Conservation (phyloP, 2,113 vertebrate species). For the Malurus elegans region DNA sequence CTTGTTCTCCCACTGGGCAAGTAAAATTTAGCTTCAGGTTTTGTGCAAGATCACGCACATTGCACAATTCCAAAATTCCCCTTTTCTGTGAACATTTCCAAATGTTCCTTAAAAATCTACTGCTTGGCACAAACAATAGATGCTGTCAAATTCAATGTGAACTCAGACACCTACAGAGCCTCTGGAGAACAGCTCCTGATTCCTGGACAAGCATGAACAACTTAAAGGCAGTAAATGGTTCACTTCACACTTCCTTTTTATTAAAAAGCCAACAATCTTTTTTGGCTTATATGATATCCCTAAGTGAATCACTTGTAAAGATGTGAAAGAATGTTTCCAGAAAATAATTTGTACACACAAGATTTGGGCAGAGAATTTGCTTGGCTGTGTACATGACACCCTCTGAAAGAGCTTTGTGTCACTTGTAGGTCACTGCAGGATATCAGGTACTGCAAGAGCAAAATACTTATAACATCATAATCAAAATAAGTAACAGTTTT, state of each 20-base stretch:
- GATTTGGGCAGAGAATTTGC: not conserved
- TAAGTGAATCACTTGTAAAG: not conserved
- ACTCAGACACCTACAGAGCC: not conserved
- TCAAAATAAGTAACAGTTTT: not conserved
- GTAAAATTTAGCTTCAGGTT: not conserved
- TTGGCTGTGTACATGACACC: not conserved
- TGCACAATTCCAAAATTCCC: not conserved
- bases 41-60: not conserved
- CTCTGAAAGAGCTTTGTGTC: not conserved
- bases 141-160: not conserved
- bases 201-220: not conserved
- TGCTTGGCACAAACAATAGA: not conserved
- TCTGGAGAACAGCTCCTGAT: constrained; percentile 17
- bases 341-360: not conserved
- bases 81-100: not conserved
- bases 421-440: not conserved
- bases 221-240: constrained; percentile 43
- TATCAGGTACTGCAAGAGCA: not conserved
- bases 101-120: not conserved
- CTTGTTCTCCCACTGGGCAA: not conserved
- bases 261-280: constrained; percentile 9
- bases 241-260: constrained; percentile 47
- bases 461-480: not conserved
- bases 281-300: not conserved
- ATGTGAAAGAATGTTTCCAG: constrained; percentile 21